A percentile compares a stretch with the other conserved stretches of the same genome.
These are phyloP conservation scores for Anthopleura sola DNA, from an alignment of 64 coral and sea anemone species.

Conservation along the genomic window DNA sequence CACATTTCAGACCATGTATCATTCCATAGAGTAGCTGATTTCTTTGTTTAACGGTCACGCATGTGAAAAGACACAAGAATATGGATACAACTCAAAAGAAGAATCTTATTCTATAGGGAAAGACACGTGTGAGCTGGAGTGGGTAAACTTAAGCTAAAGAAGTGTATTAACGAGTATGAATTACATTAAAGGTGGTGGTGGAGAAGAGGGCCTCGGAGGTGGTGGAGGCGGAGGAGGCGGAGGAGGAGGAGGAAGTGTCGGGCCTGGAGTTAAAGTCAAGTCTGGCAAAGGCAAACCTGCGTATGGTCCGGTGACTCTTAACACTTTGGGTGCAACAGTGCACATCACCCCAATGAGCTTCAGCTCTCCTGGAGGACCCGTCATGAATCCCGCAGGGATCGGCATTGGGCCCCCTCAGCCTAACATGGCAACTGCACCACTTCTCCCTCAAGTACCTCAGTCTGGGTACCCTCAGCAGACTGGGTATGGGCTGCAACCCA, in stretches of 20 bases:
- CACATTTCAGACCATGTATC: too few species aligned
- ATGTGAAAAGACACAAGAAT: too few species aligned
- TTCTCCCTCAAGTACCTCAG: slow-evolving; percentile 27
- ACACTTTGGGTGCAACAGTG: slow-evolving; percentile 57
- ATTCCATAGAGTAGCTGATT: too few species aligned
- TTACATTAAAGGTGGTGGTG: background rate
- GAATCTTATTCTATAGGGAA: too few species aligned
- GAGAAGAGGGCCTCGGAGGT: background rate
- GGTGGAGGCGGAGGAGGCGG: background rate
- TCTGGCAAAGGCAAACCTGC: background rate
- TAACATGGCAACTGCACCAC: slow-evolving; percentile 18
- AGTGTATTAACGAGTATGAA: too few species aligned
- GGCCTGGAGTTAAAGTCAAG: background rate
- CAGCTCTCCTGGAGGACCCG: slow-evolving; percentile 44
- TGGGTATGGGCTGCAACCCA: background rate
- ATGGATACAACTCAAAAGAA: too few species aligned
- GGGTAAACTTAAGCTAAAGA: too few species aligned
- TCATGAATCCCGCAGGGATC: slow-evolving; percentile 35
- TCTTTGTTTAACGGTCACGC: too few species aligned
- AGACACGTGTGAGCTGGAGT: too few species aligned
- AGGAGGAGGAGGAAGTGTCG: background rate
- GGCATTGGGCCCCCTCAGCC: slow-evolving; percentile 30
- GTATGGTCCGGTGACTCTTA: slow-evolving; percentile 37
- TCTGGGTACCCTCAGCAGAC: slow-evolving; percentile 11
- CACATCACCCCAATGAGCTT: slow-evolving; percentile 74